These are phyloP conservation scores for Pseudomyrmex cubaensis DNA, from an alignment of 1,140 invertebrate species.

Conservation along the genomic window DNA sequence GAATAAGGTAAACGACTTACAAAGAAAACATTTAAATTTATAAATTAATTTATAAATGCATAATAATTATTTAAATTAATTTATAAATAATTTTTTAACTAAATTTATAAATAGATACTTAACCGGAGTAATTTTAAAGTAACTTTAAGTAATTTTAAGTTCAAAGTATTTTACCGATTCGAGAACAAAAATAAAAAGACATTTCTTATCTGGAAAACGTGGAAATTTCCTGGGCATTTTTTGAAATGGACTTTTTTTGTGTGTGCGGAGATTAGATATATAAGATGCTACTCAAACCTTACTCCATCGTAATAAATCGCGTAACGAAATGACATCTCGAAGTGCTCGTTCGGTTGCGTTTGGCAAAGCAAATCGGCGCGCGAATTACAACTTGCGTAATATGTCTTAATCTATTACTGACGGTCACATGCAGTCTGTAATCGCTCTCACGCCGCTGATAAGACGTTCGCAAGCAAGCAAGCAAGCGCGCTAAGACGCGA, in stretches of 20 bases:
- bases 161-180: too few species aligned
- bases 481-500: too few species aligned
- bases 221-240: too few species aligned
- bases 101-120: too few species aligned
- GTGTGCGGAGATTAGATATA: not conserved
- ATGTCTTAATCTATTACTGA: conserved; percentile 36
- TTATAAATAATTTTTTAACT: too few species aligned
- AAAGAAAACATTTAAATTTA: too few species aligned
- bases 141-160: too few species aligned
- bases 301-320: not conserved
- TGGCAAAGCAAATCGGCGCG: not conserved
- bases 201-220: too few species aligned
- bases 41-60: too few species aligned
- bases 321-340: not conserved
- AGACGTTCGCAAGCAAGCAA: not conserved
- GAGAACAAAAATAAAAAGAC: too few species aligned
- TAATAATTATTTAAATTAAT: too few species aligned
- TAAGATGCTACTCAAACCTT: not conserved
- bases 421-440: conserved; percentile 41
- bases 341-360: not conserved
- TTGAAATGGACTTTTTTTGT: not conserved
- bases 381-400: conserved; percentile 26
- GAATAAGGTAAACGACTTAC: not conserved
- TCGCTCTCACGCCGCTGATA: conserved; percentile 30
- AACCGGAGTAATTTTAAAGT: too few species aligned